Base-by-base conservation (phyloP, 2,113 vertebrate species). In the Oxyruncus cristatus region DNA sequence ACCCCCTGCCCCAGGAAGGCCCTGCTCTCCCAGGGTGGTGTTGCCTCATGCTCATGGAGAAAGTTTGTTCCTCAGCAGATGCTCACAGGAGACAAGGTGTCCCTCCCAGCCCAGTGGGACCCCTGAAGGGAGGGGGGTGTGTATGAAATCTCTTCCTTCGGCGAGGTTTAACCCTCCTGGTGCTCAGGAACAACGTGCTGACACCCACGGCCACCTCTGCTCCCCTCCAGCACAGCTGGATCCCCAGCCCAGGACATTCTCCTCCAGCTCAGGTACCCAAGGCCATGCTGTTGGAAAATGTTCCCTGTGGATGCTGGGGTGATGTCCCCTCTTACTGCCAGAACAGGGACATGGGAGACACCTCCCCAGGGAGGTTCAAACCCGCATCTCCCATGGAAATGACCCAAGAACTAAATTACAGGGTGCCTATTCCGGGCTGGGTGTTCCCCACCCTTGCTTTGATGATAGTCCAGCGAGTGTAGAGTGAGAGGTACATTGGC, bases 391-490 rank as follows among this genome's bases (percentile, higher is more conserved):
- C 70, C 68, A 16, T 32, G 50, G 77, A 92, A 93, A 91, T 89
- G n/a, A 89, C 94, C 80, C 59, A 50, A 92, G 35, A 14, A 22
- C 26, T 47, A 87, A 95, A 95, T 97, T 84, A 92, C 41, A 93
- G 72, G 79, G 65, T 95, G 65, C 21, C 88, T 95, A 68, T 5
- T 91, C 55, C 58, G 63, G 72, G 76, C 33, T 73, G 35, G 83
- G 68, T 8, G 8, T 26, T 91, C 86, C 75, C 94, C 91, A 89
- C 92, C 75, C 83, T 83, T 23, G 63, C 95, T 96, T 96, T 96
- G 94, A 94, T 92, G 79, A 89, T 26, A 89, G 86, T 26, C 76
- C 72, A 67, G 63, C 9, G 39, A 53, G 58, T 14, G 62, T 62
- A 46, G 50, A 24, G 56, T 15, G 33, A 55, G 58, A 92, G 95